phyloP scores from a whole-genome alignment of 2,113 vertebrate genomes.

The Tinamus guttatus region DNA sequence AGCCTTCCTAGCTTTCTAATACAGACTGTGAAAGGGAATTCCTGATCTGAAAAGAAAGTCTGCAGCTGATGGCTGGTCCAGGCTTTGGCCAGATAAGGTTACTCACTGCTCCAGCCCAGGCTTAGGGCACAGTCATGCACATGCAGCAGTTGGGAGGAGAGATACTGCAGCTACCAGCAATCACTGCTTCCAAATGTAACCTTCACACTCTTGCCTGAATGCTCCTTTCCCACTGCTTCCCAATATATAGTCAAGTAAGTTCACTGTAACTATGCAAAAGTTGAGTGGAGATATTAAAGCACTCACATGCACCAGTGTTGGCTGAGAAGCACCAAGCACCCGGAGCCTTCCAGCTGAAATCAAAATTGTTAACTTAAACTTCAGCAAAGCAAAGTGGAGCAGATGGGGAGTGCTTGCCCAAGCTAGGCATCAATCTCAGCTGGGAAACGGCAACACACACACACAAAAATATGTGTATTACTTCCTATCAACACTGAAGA shows the following conservation, averaged over 20 bases:
- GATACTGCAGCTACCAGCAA: not conserved
- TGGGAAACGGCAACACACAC: constrained; percentile 16
- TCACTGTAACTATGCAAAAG: not conserved
- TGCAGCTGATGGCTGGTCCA: not conserved
- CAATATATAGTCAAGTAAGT: not conserved
- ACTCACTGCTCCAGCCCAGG: not conserved
- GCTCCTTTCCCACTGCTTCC: not conserved
- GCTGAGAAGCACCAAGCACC: constrained; percentile 58
- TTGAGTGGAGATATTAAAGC: constrained; percentile 23
- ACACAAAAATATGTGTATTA: constrained; percentile 30
- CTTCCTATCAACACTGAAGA: constrained; percentile 22
- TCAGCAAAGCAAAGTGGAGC: constrained; percentile 64
- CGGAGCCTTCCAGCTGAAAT: constrained; percentile 66
- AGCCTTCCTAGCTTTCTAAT: not conserved
- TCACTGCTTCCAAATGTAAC: not conserved
- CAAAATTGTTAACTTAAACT: constrained; percentile 63
- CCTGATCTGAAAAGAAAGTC: not conserved
- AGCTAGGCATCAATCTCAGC: constrained; percentile 42
- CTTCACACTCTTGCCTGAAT: not conserved
- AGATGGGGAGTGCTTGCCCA: constrained; percentile 39
- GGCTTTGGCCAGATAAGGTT: not conserved
- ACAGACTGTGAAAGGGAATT: not conserved
- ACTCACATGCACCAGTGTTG: constrained; percentile 52
- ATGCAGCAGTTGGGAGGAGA: constrained; percentile 36
- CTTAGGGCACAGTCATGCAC: constrained; percentile 30